Percentiles rank a stretch among this genome's conserved stretches.
These are phyloP conservation scores for Naja naja DNA, from an alignment of 2,113 vertebrate species.

Conservation along the genomic window DNA sequence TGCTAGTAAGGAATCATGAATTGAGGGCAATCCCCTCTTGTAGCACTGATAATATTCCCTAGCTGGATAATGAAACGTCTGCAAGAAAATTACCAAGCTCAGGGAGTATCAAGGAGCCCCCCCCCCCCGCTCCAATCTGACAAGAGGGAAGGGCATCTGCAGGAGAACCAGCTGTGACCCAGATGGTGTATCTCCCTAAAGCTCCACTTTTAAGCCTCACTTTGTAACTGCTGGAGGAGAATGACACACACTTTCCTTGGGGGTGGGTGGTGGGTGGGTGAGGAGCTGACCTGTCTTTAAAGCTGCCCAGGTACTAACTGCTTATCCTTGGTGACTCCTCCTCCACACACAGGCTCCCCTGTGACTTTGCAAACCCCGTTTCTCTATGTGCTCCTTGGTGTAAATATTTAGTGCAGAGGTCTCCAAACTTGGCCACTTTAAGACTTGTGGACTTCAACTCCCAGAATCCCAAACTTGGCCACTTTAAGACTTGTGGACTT, in stretches of 20 bases:
- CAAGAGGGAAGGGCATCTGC: neutral
- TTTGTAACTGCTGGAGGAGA: neutral
- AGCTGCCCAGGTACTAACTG: neutral
- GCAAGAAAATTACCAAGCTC: neutral
- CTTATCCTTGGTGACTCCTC: neutral
- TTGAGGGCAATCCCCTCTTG: neutral
- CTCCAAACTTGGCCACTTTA: too few relatives aligned
- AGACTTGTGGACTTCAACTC: too few relatives aligned
- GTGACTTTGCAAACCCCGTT: neutral
- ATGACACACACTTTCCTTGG: neutral
- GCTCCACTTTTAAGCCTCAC: neutral
- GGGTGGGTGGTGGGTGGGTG: neutral
- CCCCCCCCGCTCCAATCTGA: rapidly evolving
- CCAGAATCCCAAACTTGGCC: too few relatives aligned
- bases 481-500: too few relatives aligned
- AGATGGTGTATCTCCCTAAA: neutral
- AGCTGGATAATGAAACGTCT: neutral
- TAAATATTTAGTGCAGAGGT: neutral
- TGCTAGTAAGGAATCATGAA: neutral
- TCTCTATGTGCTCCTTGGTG: neutral
- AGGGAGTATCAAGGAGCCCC: neutral
- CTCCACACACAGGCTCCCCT: too few relatives aligned
- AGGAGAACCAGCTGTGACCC: neutral
- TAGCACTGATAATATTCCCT: neutral
- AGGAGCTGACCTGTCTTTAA: neutral